These are phyloP conservation scores for Acromyrmex echinatior DNA, from an alignment of 1,140 invertebrate genomes.

Conservation along the genomic window DNA sequence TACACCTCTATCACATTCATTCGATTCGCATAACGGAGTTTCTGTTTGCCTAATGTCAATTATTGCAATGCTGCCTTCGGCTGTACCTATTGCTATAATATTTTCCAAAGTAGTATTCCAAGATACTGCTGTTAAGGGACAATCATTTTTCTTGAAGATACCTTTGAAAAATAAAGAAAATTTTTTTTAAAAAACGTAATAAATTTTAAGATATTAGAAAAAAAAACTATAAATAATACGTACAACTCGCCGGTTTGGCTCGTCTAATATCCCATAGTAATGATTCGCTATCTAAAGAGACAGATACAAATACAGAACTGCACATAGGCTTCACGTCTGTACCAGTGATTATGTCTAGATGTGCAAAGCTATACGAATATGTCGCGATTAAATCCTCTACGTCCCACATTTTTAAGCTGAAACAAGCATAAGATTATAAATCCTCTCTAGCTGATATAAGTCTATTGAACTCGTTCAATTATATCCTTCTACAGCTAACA, in stretches of 20 bases:
- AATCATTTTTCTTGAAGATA: conserved; percentile 72
- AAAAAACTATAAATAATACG: not conserved
- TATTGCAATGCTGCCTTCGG: conserved; percentile 77
- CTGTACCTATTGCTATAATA: conserved; percentile 79
- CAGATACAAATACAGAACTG: conserved; percentile 78
- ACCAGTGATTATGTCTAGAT: conserved; percentile 78
- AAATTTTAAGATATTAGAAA: not conserved
- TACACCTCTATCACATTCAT: conserved; percentile 73
- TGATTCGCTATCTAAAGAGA: conserved; percentile 79
- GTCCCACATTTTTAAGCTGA: conserved; percentile 84
- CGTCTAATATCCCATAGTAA: conserved; percentile 83
- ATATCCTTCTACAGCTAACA: no score
- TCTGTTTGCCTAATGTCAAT: conserved; percentile 79
- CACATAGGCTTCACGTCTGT: conserved; percentile 77
- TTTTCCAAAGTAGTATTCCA: conserved; percentile 80
- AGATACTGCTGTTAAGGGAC: conserved; percentile 75
- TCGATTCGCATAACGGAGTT: conserved; percentile 59
- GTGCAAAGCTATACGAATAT: conserved; percentile 78
- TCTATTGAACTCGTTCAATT: no score
- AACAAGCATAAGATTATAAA: conserved; percentile 63
- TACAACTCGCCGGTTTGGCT: conserved; percentile 79
- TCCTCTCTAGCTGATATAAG: no score
- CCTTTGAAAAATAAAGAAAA: conserved; percentile 71
- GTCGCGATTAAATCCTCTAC: conserved; percentile 74
- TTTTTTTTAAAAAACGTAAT: conserved; percentile 23